Conservation (phyloP, 2,888 invertebrate species). For the Encarsia formosa region DNA sequence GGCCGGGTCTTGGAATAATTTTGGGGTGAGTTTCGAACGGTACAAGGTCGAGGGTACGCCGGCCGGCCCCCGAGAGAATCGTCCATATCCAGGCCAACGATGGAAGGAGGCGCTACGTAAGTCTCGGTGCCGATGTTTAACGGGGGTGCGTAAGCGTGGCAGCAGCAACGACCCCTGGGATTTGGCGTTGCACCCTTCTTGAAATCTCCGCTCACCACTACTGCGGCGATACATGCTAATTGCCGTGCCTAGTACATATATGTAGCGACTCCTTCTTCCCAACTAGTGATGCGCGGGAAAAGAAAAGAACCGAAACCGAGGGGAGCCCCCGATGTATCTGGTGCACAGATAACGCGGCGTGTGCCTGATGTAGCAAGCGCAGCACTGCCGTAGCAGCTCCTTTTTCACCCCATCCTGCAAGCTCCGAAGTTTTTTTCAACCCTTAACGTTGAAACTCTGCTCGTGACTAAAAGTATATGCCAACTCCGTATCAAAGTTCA, state of each 20-base stretch:
- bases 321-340: too few relatives aligned
- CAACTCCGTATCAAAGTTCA: too few relatives aligned
- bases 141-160: background rate
- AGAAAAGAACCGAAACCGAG: too few relatives aligned
- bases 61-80: constrained; percentile 3
- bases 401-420: too few relatives aligned
- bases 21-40: background rate
- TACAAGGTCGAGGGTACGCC: background rate
- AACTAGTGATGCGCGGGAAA: too few relatives aligned
- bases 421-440: too few relatives aligned
- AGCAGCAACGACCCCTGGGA: background rate
- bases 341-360: too few relatives aligned
- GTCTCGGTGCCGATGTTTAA: constrained; percentile 7
- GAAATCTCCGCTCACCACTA: constrained; percentile 34
- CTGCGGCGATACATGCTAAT: constrained; percentile 39
- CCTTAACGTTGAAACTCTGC: too few relatives aligned
- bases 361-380: too few relatives aligned
- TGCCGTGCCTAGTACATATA: constrained; percentile 27
- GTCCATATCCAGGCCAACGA: background rate
- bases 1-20: constrained; percentile 12
- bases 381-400: too few relatives aligned
- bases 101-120: background rate
- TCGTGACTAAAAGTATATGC: too few relatives aligned
- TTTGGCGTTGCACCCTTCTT: constrained; percentile 1
- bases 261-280: background rate